Conservation (phyloP, 2,888 invertebrate species). For the Drosophila leonis region DNA sequence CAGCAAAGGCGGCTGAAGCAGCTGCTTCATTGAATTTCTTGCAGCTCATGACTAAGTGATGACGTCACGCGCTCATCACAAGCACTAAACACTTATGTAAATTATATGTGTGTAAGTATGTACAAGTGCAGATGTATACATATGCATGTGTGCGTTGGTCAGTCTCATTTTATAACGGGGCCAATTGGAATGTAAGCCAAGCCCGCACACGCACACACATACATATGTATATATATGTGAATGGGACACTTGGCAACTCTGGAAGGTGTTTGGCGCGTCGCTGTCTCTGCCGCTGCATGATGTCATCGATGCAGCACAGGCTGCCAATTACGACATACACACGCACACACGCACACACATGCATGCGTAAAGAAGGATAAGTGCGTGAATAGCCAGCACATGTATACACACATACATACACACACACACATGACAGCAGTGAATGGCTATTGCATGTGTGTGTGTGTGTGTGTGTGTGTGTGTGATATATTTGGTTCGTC, state of each 20-base stretch:
- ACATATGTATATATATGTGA: constrained; percentile 6
- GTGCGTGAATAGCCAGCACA: constrained; percentile 29
- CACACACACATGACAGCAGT: constrained; percentile 13
- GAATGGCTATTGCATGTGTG: neutral
- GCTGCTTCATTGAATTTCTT: neutral
- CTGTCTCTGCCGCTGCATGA: constrained; percentile 67
- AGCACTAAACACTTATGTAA: constrained; percentile 1
- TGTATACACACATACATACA: constrained; percentile 3
- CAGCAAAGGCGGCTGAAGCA: neutral
- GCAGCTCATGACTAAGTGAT: constrained; percentile 17
- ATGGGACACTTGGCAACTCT: constrained; percentile 46
- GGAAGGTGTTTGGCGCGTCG: constrained; percentile 58
- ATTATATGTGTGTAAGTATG: neutral
- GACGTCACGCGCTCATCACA: constrained; percentile 15
- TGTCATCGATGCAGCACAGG: constrained; percentile 64
- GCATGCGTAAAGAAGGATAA: constrained; percentile 7
- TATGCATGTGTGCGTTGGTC: constrained; percentile 41
- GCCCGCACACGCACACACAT: constrained; percentile 28
- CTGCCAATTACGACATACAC: constrained; percentile 71
- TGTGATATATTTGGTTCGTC: constrained; percentile 12
- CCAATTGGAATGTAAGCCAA: constrained; percentile 69
- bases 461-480: constrained; percentile 10
- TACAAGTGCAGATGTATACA: neutral
- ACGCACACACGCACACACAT: constrained; percentile 16
- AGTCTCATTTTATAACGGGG: constrained; percentile 47